Evolutionary conservation across 2,888 invertebrate genomes (phyloP), one percentile per base, ranked within the genome.

Genomic region (Pedicia rivosa): DNA sequence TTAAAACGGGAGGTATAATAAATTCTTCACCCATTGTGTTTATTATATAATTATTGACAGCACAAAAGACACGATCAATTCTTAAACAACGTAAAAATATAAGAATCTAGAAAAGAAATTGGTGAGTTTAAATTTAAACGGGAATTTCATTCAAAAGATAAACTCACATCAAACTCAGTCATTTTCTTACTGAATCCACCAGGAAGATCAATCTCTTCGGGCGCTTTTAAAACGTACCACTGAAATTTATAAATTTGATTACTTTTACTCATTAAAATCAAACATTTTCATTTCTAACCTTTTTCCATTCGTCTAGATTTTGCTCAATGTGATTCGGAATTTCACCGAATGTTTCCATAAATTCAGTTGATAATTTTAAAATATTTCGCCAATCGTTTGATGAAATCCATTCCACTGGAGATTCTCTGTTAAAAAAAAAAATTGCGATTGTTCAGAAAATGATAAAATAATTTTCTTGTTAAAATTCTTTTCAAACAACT

Each of bases 61-160:
- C 80, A 45, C 83, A 69, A 62, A 81, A 87, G 37, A 91, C 78
- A 42, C 91, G 70, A 63, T 92, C 92, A 13, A 87, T 73, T 16
- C 91, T 72, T 66, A 92, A 88, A 55, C 91, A 92, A 13, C 91
- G 70, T 36, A 92, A 62, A 40, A 92, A 54, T 81, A 91, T 80
- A 36, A 92, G 64, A 38, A 74, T 59, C 56, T 87, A 16, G 66
- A 52, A 77, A 15, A 37, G 12, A 12, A n/a, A n/a, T n/a, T n/a
- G n/a, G 2, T n/a, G n/a, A n/a, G n/a, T n/a, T n/a, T n/a, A n/a
- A n/a, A n/a, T n/a, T n/a, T n/a, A n/a, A n/a, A n/a, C n/a, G n/a
- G n/a, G n/a, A n/a, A n/a, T n/a, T n/a, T n/a, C n/a, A n/a, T n/a
- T n/a, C n/a, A n/a, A n/a, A n/a, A n/a, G n/a, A n/a, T n/a, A n/a